These are phyloP conservation scores for Pristiophorus japonicus DNA, from an alignment of 2,113 vertebrate genomes.

Conservation along the genomic window DNA sequence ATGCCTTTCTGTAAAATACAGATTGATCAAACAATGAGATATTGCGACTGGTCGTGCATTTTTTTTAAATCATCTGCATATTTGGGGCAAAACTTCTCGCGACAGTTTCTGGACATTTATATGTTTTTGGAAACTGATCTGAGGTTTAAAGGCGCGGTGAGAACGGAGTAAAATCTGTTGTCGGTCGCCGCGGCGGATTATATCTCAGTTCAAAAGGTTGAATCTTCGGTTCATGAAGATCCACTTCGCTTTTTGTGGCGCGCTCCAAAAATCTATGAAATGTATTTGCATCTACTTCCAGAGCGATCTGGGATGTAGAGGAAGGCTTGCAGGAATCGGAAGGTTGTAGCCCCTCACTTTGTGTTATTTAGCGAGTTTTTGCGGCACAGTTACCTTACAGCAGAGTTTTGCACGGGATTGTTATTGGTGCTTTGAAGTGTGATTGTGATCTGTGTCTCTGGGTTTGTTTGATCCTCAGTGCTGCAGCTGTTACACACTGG, in stretches of 20 bases:
- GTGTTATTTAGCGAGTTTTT: conserved; percentile 64
- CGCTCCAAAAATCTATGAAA: conserved; percentile 78
- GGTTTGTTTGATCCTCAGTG: conserved; percentile 45
- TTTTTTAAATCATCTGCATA: not conserved
- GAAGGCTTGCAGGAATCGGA: conserved; percentile 71
- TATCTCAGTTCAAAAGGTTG: conserved; percentile 15
- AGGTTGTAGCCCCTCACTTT: conserved; percentile 70
- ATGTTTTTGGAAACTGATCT: not conserved
- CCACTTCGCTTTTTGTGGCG: conserved; percentile 82
- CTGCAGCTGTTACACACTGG: conserved; percentile 63
- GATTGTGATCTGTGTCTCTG: conserved; percentile 51
- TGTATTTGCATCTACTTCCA: conserved; percentile 76
- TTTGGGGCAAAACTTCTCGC: not conserved
- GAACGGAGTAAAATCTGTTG: no score
- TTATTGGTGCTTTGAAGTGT: conserved; percentile 51
- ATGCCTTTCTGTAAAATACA: not conserved
- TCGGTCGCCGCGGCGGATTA: not conserved
- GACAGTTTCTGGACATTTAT: not conserved
- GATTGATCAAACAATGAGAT: no score
- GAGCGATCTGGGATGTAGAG: conserved; percentile 78
- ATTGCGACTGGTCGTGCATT: no score
- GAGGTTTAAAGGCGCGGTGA: not conserved
- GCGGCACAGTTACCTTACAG: conserved; percentile 21
- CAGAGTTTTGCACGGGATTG: conserved; percentile 45
- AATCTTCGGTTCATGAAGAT: conserved; percentile 47